Percentiles rank a stretch among this genome's conserved stretches.
phyloP scores from a whole-genome alignment of 1,140 invertebrate genomes.

The Agrilus planipennis region DNA sequence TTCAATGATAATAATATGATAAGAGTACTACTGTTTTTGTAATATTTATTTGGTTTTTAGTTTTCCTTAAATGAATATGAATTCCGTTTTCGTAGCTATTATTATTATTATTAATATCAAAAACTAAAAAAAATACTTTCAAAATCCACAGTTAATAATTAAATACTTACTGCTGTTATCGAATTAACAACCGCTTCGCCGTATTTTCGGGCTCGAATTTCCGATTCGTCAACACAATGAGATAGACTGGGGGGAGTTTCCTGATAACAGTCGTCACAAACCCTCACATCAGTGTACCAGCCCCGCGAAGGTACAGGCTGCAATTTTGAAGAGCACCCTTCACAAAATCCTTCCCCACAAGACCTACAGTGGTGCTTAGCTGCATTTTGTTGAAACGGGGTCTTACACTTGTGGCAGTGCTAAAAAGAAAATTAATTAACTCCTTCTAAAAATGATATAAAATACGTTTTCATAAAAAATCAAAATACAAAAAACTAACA shows the following conservation, averaged over 20 bases:
- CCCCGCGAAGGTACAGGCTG: constrained; percentile 52
- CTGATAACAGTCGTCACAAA: constrained; percentile 52
- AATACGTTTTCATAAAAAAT: too few species aligned
- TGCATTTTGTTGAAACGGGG: constrained; percentile 37
- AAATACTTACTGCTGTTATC: constrained; percentile 43
- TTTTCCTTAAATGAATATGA: too few species aligned
- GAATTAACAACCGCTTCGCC: constrained; percentile 52
- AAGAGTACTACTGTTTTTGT: too few species aligned
- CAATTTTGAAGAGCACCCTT: constrained; percentile 46
- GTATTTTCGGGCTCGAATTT: constrained; percentile 48
- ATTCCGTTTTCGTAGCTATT: too few species aligned
- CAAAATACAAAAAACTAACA: too few species aligned
- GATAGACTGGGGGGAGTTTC: constrained; percentile 27
- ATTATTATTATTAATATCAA: too few species aligned
- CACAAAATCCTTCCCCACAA: constrained; percentile 63
- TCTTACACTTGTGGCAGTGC: constrained; percentile 54
- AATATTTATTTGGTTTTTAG: too few species aligned
- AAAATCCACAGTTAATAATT: constrained; percentile 45
- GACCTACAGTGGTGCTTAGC: constrained; percentile 69
- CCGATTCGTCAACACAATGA: constrained; percentile 15
- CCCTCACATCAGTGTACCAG: constrained; percentile 50
- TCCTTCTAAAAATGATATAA: background rate
- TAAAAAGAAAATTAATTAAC: constrained; percentile 23
- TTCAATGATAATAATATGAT: too few species aligned
- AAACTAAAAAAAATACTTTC: too few species aligned